A percentile compares a stretch with the other conserved stretches of the same genome.
Evolutionary conservation across 2,113 vertebrate species (phyloP).

Genomic region (Oceanodroma tethys): DNA sequence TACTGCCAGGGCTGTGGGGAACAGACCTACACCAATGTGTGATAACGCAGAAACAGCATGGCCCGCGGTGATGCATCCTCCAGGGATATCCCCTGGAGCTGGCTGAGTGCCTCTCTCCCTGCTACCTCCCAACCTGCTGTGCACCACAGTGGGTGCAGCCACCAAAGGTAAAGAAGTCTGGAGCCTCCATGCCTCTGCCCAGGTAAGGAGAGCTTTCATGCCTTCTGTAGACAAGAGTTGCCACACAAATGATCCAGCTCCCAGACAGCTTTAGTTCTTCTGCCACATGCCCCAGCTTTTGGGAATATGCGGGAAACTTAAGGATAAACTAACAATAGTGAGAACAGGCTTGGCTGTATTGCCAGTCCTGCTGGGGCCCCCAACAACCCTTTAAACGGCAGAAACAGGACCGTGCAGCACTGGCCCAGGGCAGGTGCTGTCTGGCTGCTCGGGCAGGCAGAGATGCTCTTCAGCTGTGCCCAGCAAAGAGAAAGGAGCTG

Average conservation of each 20-base stretch:
- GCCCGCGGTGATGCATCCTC: background rate
- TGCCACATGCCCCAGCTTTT: background rate
- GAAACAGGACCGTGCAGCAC: background rate
- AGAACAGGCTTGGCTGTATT: background rate
- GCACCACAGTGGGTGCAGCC: background rate
- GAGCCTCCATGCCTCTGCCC: background rate
- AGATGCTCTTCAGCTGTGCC: background rate
- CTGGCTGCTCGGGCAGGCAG: background rate
- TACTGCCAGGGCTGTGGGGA: background rate
- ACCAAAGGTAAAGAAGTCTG: background rate
- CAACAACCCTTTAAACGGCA: background rate
- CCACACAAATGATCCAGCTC: background rate
- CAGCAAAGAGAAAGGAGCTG: background rate
- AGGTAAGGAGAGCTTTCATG: background rate
- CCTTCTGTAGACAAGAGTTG: background rate
- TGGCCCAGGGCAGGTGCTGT: accelerated
- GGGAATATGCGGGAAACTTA: background rate
- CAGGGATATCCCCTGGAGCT: background rate
- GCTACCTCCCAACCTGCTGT: background rate
- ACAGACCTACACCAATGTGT: background rate
- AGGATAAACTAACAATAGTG: background rate
- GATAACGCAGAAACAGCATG: background rate
- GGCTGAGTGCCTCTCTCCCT: too few species aligned
- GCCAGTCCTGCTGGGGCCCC: background rate
- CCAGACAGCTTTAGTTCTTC: background rate